Evolutionary conservation across 2,113 vertebrate species (phyloP), one percentile per base, ranked within the genome.

Genomic region (Engraulis encrasicolus): DNA sequence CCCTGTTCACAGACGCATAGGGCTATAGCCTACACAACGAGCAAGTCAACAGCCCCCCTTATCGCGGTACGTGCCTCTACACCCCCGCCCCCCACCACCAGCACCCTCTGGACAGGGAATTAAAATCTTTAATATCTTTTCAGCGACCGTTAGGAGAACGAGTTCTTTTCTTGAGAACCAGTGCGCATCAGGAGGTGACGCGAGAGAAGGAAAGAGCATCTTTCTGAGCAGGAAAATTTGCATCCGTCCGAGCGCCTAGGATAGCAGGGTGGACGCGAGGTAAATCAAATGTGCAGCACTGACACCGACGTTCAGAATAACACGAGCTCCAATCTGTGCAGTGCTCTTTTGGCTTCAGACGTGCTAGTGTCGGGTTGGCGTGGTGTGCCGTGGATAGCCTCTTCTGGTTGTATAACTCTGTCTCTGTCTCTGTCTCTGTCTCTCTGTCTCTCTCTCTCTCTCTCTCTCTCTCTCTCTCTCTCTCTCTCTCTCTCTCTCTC

Each of bases 111-210:
- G 80, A 89, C 88, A 90, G 87, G 81, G 89, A 90, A 92, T 92
- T 85, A 90, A 92, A 92, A 89, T 90, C 84, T 91, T 90, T 90
- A 88, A 91, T 89, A 91, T 92, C 86, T 90, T 89, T 90, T 89
- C 90, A 90, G 86, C 86, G 89, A 86, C 90, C 84, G 81, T 79
- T 83, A 50, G 74, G 74, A 52, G 45, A 40, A 71, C 54, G 82
- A 71, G 61, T 14, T 71, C 61, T 71, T 71, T 2, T 23, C 61
- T 71, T 71, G 27, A 14, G 61, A 71, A 40, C 61, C 45, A 52
- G 85, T 50, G 79, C 20, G 45, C 79, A n/a, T n/a, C n/a, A 54
- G 50, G 58, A 86, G 82, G 54, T 87, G 38, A 81, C 83, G 79
- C 58, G 74, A 81, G 45, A 78, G 38, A n/a, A n/a, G 54, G 71